Percentiles rank a stretch among this genome's conserved stretches.
Evolutionary conservation across 2,113 vertebrate genomes (phyloP).

Genomic region (Poecilia latipinna): DNA sequence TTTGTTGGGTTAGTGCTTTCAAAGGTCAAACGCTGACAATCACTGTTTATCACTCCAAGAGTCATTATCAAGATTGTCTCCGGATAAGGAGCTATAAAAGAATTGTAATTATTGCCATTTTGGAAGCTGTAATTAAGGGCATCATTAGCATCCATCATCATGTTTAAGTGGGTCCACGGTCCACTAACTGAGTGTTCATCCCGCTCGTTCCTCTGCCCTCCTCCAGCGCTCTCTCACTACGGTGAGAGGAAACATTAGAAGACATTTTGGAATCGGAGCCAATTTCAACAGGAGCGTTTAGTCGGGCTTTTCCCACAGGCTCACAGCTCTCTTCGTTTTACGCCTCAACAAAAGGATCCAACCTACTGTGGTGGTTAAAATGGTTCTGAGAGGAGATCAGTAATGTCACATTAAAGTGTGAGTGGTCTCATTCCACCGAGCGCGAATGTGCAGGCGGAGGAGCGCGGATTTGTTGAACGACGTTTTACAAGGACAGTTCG

Average conservation of each 20-base stretch:
- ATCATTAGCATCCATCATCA: constrained; percentile 75
- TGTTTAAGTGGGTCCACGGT: constrained; percentile 69
- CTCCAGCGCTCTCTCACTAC: constrained; percentile 29
- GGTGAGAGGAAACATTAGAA: constrained; percentile 29
- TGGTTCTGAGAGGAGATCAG: constrained; percentile 39
- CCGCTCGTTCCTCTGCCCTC: constrained; percentile 39
- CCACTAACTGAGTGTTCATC: constrained; percentile 53
- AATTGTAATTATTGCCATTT: constrained; percentile 71
- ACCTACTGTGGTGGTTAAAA: constrained; percentile 63
- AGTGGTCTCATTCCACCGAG: constrained; percentile 22
- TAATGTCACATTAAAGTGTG: constrained; percentile 23
- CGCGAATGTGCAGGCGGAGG: constrained; percentile 8
- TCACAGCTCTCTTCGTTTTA: constrained; percentile 39
- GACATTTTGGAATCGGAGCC: constrained; percentile 53
- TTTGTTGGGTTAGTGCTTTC: constrained; percentile 39
- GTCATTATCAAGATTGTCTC: constrained; percentile 56
- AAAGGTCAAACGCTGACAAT: constrained; percentile 62
- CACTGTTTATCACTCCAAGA: constrained; percentile 55
- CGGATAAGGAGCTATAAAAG: constrained; percentile 67
- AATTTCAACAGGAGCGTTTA: constrained; percentile 82
- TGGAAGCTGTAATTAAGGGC: constrained; percentile 68
- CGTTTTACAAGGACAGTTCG: constrained; percentile 42
- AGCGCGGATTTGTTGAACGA: constrained; percentile 23
- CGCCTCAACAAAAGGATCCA: constrained; percentile 20
- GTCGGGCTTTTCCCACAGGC: constrained; percentile 68